Percentiles rank a stretch among this genome's conserved stretches.
Evolutionary conservation across 2,113 vertebrate species (phyloP).

Genomic region (Dromiciops gliroides): DNA sequence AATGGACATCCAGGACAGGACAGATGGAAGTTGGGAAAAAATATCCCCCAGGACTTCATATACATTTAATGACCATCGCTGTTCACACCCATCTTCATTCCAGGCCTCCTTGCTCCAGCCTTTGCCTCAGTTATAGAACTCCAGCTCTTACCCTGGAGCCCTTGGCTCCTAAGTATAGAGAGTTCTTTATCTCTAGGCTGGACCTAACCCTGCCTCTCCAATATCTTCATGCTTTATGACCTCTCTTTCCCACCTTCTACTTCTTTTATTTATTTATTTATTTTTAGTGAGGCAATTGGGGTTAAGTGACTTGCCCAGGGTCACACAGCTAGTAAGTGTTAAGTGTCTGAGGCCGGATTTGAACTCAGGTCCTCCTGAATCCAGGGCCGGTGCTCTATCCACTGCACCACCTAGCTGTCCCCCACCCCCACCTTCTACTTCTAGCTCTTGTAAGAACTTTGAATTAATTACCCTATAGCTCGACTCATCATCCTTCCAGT

Average conservation of each 20-base stretch:
- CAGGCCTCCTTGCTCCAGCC: not conserved
- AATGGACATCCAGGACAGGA: not conserved
- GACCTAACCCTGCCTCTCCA: not conserved
- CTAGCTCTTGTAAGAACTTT: not conserved
- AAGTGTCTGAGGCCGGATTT: too few relatives aligned
- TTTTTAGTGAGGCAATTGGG: too few relatives aligned
- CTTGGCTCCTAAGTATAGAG: not conserved
- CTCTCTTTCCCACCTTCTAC: not conserved
- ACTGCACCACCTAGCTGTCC: too few relatives aligned
- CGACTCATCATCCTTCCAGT: not conserved
- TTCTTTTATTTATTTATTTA: too few relatives aligned
- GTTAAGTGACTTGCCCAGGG: too few relatives aligned
- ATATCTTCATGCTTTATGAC: not conserved
- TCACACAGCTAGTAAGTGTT: too few relatives aligned
- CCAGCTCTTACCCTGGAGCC: not conserved
- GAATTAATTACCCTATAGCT: not conserved
- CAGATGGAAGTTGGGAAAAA: not conserved
- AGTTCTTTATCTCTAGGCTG: not conserved
- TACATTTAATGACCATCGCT: not conserved
- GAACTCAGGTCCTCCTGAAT: too few relatives aligned
- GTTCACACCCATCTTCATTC: not conserved
- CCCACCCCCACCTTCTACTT: not conserved
- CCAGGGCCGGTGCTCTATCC: too few relatives aligned
- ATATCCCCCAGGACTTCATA: not conserved
- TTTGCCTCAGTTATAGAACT: too few relatives aligned